Evolutionary conservation across 2,113 vertebrate species (phyloP).

Genomic region (Azemiops feae): DNA sequence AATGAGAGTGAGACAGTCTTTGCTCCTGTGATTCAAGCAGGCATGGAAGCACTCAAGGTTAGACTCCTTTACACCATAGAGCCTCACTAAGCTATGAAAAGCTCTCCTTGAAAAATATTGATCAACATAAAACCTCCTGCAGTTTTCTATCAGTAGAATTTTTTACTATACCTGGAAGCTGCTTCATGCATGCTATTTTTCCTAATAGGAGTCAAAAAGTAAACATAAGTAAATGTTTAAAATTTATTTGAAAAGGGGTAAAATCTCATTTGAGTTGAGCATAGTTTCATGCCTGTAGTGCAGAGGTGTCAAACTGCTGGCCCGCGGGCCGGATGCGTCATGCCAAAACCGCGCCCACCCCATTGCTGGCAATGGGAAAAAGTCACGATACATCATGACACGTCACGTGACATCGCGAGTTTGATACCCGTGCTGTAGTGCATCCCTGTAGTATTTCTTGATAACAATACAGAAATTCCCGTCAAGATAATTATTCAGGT

Average conservation of each 20-base stretch:
- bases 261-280: not conserved
- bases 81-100: constrained; percentile 18
- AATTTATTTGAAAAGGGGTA: not conserved
- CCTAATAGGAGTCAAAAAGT: not conserved
- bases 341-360: too few relatives aligned
- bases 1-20: constrained; percentile 93
- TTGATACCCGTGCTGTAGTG: too few relatives aligned
- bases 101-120: not conserved
- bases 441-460: not conserved
- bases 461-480: not conserved
- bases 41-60: constrained; percentile 94
- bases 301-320: too few relatives aligned
- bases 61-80: constrained; percentile 44
- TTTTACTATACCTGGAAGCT: not conserved
- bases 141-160: not conserved
- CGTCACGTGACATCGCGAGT: rapidly evolving
- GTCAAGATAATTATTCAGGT: not conserved
- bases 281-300: not conserved
- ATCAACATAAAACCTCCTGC: rapidly evolving
- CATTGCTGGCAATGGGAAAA: too few relatives aligned
- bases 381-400: too few relatives aligned
- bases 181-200: not conserved
- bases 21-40: constrained; percentile 89
- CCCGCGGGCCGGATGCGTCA: too few relatives aligned
- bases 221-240: not conserved